Percentiles rank a stretch among this genome's conserved stretches.
Evolutionary conservation across 2,888 invertebrate species (phyloP).

Genomic region (Bembecia ichneumoniformis): DNA sequence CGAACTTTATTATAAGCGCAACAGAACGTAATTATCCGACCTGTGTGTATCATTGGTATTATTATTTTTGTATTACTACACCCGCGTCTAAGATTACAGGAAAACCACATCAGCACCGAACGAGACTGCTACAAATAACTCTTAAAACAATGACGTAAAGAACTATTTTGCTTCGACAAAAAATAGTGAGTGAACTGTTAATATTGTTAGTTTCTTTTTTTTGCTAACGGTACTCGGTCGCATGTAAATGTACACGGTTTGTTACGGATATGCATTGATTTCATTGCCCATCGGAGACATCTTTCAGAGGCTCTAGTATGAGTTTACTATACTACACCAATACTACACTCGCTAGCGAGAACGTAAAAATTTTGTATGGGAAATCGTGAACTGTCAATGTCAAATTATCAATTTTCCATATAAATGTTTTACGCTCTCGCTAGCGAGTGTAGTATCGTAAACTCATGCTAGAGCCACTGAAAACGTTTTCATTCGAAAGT

Average conservation of each 20-base stretch:
- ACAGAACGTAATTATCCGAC: conserved; percentile 23
- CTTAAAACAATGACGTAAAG: conserved; percentile 1
- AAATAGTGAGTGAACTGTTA: not conserved
- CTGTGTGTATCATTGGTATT: conserved; percentile 32
- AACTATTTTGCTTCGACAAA: not conserved
- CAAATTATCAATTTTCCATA: too few relatives aligned
- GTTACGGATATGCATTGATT: conserved; percentile 15
- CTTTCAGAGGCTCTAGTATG: not conserved
- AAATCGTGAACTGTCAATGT: too few relatives aligned
- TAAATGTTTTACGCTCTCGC: too few relatives aligned
- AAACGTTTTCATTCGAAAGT: not conserved
- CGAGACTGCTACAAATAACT: not conserved
- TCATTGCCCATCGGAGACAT: conserved; percentile 1
- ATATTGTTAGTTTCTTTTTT: conserved; percentile 21
- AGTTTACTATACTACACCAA: too few relatives aligned
- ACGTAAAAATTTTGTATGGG: too few relatives aligned
- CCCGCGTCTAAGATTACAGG: conserved; percentile 16
- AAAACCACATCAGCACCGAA: conserved; percentile 1
- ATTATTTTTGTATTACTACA: conserved; percentile 33
- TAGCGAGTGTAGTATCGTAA: too few relatives aligned
- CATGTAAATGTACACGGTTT: conserved; percentile 17
- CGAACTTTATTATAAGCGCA: conserved; percentile 12
- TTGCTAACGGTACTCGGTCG: conserved; percentile 28
- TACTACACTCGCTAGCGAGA: too few relatives aligned
- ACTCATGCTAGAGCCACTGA: too few relatives aligned